Conservation (phyloP, 2,113 vertebrate genomes). For the Tringa solitaria region DNA sequence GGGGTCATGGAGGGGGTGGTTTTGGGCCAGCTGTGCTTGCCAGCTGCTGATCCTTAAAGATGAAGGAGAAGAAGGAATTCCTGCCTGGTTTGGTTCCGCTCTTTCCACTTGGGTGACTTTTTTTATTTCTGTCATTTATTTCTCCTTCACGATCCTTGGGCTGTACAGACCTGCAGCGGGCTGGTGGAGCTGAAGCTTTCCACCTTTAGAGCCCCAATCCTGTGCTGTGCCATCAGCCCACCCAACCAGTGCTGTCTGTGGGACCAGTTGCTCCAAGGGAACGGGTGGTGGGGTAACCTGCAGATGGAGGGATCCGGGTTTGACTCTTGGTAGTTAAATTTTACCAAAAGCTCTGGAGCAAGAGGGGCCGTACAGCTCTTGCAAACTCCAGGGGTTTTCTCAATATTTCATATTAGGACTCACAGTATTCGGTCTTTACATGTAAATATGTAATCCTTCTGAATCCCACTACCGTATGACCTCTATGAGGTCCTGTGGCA, state of each 20-base stretch:
- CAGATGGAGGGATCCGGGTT: background rate
- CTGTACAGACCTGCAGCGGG: background rate
- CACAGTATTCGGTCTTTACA: background rate
- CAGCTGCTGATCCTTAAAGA: background rate
- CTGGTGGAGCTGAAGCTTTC: background rate
- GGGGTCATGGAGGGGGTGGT: background rate
- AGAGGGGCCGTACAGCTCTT: background rate
- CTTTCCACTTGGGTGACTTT: background rate
- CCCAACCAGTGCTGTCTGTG: accelerated
- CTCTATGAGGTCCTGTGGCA: background rate
- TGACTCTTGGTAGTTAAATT: background rate
- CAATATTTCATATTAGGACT: accelerated
- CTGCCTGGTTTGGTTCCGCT: background rate
- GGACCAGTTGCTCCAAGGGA: background rate
- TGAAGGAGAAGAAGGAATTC: background rate
- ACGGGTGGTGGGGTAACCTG: background rate
- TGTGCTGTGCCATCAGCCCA: background rate
- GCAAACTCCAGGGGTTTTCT: background rate
- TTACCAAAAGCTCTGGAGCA: background rate
- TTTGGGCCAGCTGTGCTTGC: background rate
- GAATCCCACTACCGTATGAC: background rate
- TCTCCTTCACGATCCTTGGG: background rate
- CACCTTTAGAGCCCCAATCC: background rate
- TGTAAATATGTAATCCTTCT: background rate
- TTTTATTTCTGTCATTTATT: background rate